Evolutionary conservation across 2,797 vertebrate genomes (phyloP), one percentile per base, ranked within the genome.

Genomic region (Sebastes steindachneri): DNA sequence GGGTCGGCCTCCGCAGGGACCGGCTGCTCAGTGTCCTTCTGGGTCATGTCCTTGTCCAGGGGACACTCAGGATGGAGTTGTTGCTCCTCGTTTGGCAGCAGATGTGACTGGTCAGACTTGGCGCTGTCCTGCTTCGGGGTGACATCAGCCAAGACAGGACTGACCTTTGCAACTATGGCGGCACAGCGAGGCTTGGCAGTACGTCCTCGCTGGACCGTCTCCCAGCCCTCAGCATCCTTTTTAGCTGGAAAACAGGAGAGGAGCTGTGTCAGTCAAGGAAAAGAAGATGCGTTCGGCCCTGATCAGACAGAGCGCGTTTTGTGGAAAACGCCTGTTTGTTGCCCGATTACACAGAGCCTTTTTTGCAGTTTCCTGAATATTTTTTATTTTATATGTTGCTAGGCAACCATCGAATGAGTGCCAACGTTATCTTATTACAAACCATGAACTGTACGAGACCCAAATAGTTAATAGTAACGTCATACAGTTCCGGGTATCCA

Each of bases 171-270:
- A 35, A 95, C 90, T 83, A 97, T 91, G 31, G 95, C 88, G 2
- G 96, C 95, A 63, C 97, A 97, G 59, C 98, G 97, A 45, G 99
- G 97, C 59, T 97, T 97, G 76, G 99, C 87, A 0, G 98, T 97
- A 64, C 98, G 97, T 28, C 99, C 99, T n/a, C 98, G 96, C 86
- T 99, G 99, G 77, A 99, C 99, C 0, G 97, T 99, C 83, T 99
- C 97, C 99, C 99, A 99, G 57, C 98, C 99, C 92, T 99, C 98
- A 0, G 97, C 96, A 76, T 99, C 99, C 83, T 96, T 98, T 58
- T 95, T 97, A 83, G 97, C 98, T 99, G 53, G 1, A 74, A 72
- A 68, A 76, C 21, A 87, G 23, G 64, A 1, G 4, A 58, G 29
- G 15, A 7, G 9, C 17, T 60, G 26, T 2, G n/a, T 79, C 26